Evolutionary conservation across 1,140 invertebrate species (phyloP).

Genomic region (Drosophila santomea): DNA sequence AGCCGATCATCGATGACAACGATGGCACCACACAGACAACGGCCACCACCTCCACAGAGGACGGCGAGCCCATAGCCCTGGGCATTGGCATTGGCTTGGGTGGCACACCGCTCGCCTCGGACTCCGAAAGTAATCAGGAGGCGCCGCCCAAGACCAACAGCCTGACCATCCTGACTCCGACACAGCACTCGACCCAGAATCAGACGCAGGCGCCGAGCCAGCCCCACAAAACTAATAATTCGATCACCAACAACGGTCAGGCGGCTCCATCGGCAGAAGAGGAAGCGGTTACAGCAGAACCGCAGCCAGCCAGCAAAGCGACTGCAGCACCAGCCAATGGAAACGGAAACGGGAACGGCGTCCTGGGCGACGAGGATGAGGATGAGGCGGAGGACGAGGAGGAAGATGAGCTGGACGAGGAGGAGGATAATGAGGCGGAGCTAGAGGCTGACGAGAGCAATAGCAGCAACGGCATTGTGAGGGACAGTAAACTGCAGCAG

Average conservation of each 20-base stretch:
- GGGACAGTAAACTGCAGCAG: constrained; percentile 60
- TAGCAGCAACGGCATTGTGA: constrained; percentile 64
- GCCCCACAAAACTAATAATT: constrained; percentile 59
- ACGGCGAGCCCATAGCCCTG: constrained; percentile 59
- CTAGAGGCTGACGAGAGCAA: constrained; percentile 75
- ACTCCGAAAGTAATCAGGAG: constrained; percentile 86
- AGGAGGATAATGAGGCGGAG: constrained; percentile 62
- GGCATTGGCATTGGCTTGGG: constrained; percentile 20
- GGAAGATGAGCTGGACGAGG: constrained; percentile 60
- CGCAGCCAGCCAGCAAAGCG: constrained; percentile 20
- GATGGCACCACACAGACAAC: constrained; percentile 80
- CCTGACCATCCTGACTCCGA: constrained; percentile 28
- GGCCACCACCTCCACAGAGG: constrained; percentile 79
- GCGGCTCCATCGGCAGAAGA: constrained; percentile 17
- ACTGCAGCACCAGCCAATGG: constrained; percentile 49
- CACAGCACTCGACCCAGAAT: constrained; percentile 35
- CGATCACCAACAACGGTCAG: constrained; percentile 62
- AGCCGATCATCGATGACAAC: constrained; percentile 80
- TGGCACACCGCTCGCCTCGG: constrained; percentile 68
- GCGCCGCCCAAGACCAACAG: constrained; percentile 85
- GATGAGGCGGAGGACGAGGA: constrained; percentile 62
- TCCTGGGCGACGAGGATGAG: constrained; percentile 55
- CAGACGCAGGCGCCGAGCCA: constrained; percentile 35
- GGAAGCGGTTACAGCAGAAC: constrained; percentile 22
- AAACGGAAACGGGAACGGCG: constrained; percentile 59